Conservation (phyloP, 2,888 invertebrate species). For the Seira musarum region DNA sequence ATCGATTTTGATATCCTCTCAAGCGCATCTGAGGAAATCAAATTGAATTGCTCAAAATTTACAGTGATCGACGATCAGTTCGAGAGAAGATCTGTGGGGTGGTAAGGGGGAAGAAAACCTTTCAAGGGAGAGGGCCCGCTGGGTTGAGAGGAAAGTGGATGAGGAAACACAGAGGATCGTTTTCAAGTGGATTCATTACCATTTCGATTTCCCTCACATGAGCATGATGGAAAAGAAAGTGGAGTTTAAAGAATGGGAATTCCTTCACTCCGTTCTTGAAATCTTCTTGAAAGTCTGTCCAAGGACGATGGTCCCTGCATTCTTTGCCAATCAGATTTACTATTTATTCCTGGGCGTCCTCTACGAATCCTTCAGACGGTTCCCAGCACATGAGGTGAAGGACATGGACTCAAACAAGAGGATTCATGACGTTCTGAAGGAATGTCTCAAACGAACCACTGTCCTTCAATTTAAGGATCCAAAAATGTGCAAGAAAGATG, state of each 20-base stretch:
- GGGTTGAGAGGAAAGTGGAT: constrained; percentile 49
- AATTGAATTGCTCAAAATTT: constrained; percentile 29
- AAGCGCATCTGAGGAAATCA: constrained; percentile 27
- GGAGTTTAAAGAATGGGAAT: constrained; percentile 60
- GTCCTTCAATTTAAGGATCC: constrained; percentile 47
- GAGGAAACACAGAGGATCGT: constrained; percentile 59
- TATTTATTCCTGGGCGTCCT: constrained; percentile 54
- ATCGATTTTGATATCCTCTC: constrained; percentile 53
- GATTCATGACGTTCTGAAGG: constrained; percentile 36
- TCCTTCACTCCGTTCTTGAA: constrained; percentile 48
- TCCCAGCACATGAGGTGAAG: constrained; percentile 38
- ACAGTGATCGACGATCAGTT: constrained; percentile 14
- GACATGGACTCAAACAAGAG: constrained; percentile 34
- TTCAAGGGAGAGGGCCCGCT: background rate
- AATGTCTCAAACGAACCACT: constrained; percentile 42
- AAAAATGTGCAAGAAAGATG: constrained; percentile 51
- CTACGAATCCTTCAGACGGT: constrained; percentile 54
- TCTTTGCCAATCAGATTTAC: constrained; percentile 58
- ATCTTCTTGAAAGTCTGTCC: constrained; percentile 63
- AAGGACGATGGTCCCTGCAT: constrained; percentile 45
- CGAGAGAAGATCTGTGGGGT: constrained; percentile 5
- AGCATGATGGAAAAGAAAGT: constrained; percentile 31
- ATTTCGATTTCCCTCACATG: constrained; percentile 56
- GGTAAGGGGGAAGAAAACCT: background rate
- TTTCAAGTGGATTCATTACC: constrained; percentile 41